Conservation (phyloP, 2,113 vertebrate species). For the Equus przewalskii region DNA sequence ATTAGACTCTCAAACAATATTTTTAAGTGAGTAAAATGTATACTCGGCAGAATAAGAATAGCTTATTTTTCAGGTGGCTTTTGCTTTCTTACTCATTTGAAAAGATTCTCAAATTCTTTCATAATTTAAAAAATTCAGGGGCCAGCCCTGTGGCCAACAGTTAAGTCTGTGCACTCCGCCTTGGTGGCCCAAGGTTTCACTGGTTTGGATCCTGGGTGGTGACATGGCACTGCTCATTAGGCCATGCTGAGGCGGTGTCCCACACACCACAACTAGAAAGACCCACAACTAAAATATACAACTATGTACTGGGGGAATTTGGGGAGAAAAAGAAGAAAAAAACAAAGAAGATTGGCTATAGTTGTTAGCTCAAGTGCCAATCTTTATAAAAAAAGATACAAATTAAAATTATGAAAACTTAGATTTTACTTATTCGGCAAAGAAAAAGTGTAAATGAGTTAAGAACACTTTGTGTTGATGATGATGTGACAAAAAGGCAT, state of each 20-base stretch:
- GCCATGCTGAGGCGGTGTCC: too few species aligned
- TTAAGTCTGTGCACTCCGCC: too few species aligned
- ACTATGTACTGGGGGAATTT: too few species aligned
- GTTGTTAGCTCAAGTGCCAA: too few species aligned
- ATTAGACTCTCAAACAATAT: constrained; percentile 56
- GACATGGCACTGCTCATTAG: too few species aligned
- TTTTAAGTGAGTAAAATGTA: constrained; percentile 59
- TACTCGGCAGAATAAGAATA: neutral
- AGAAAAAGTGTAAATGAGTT: neutral
- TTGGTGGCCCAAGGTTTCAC: too few species aligned
- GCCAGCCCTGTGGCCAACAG: too few species aligned
- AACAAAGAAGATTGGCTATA: too few species aligned
- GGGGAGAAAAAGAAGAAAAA: too few species aligned
- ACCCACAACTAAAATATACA: too few species aligned
- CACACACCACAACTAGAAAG: too few species aligned
- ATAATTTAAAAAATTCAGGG: neutral
- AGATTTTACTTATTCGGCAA: neutral
- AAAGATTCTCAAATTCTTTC: neutral
- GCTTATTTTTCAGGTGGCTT: neutral
- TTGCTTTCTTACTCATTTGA: neutral
- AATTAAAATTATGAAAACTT: neutral
- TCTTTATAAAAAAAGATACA: neutral
- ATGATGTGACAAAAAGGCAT: neutral
- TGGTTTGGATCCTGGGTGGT: too few species aligned
- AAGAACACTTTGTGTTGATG: neutral